These are phyloP conservation scores for Lysandra coridon DNA, from an alignment of 2,888 invertebrate species.

Conservation along the genomic window DNA sequence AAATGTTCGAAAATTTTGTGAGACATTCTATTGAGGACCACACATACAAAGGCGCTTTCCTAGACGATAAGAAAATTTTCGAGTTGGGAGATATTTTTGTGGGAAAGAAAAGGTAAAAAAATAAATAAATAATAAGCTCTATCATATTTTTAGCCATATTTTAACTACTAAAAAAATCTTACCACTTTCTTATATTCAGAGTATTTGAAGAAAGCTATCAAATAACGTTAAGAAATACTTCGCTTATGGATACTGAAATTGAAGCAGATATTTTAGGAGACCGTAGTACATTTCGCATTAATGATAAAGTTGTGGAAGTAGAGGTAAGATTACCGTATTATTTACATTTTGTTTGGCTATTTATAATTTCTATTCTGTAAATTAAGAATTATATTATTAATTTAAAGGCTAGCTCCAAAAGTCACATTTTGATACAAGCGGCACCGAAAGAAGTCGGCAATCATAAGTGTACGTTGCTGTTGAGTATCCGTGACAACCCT, in stretches of 20 bases:
- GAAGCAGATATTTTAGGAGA: constrained; percentile 68
- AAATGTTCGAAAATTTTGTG: constrained; percentile 70
- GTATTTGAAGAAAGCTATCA: constrained; percentile 69
- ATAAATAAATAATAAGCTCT: not conserved
- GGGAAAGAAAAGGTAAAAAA: constrained; percentile 55
- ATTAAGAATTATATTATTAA: constrained; percentile 25
- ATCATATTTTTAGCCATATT: not conserved
- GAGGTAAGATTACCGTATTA: constrained; percentile 49
- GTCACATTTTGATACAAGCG: constrained; percentile 61
- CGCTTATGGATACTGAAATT: constrained; percentile 72
- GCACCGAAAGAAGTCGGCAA: constrained; percentile 64
- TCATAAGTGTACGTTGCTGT: constrained; percentile 56
- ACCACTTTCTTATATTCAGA: constrained; percentile 48
- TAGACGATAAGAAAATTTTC: constrained; percentile 68
- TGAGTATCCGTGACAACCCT: constrained; percentile 81
- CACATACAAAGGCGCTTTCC: constrained; percentile 66
- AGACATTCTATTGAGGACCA: constrained; percentile 63
- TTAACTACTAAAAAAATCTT: not conserved
- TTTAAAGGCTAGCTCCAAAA: constrained; percentile 65
- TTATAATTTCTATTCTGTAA: not conserved
- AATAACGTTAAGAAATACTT: constrained; percentile 78
- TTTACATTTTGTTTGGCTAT: not conserved
- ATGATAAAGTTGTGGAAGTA: constrained; percentile 59
- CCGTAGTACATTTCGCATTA: constrained; percentile 67
- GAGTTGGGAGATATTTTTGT: constrained; percentile 74